Conservation (phyloP, 2,113 vertebrate species). For the Pteropus alecto region DNA sequence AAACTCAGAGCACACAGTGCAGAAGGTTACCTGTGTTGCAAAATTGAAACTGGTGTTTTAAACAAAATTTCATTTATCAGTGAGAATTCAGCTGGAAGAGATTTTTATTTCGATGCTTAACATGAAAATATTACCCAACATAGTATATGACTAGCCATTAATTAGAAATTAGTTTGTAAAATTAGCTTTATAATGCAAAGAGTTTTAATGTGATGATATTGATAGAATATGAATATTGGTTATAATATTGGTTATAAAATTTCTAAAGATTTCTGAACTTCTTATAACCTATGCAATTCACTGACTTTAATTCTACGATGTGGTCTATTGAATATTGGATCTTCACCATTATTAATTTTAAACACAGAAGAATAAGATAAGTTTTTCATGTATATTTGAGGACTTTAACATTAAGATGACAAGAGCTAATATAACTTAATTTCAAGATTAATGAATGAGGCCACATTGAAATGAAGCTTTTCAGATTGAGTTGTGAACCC, state of each 20-base stretch:
- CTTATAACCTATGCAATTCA: background rate
- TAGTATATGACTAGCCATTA: background rate
- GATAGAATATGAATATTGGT: background rate
- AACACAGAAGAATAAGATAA: conserved; percentile 66
- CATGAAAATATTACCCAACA: background rate
- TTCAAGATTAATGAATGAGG: conserved; percentile 75
- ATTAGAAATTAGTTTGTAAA: background rate
- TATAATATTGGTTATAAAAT: background rate
- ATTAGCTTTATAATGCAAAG: conserved; percentile 32
- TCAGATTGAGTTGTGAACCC: conserved; percentile 46
- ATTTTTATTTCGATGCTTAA: background rate
- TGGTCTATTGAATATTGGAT: background rate
- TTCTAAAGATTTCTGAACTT: conserved; percentile 16
- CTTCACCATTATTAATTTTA: conserved; percentile 65
- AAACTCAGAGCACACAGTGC: background rate
- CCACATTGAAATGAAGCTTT: conserved; percentile 69
- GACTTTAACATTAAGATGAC: conserved; percentile 48
- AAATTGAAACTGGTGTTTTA: background rate
- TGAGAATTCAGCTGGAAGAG: background rate
- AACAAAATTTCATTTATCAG: background rate
- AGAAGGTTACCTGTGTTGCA: background rate
- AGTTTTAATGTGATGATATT: conserved; percentile 12
- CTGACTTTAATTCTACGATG: background rate
- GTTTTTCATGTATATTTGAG: conserved; percentile 69
- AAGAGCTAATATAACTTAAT: conserved; percentile 73